These are phyloP conservation scores for Grantiella picta DNA, from an alignment of 2,113 vertebrate species.

Conservation along the genomic window DNA sequence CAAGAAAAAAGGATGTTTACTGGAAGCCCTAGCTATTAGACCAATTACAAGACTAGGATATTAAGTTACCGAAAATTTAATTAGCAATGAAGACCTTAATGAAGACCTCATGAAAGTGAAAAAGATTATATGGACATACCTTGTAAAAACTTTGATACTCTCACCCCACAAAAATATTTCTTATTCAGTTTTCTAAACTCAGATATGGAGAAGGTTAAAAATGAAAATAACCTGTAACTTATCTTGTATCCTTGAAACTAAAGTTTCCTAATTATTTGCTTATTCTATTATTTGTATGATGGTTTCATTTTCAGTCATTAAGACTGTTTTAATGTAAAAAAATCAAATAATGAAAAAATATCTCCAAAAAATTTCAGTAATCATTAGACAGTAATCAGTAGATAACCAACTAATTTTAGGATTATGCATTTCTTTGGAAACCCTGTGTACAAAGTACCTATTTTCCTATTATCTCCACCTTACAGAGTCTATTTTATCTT, in stretches of 20 bases:
- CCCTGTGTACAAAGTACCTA: background rate
- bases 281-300: background rate
- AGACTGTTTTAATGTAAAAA: background rate
- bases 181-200: background rate
- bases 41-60: background rate
- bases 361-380: background rate
- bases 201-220: background rate
- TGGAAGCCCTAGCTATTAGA: background rate
- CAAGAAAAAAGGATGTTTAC: background rate
- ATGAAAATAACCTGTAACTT: background rate
- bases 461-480: background rate
- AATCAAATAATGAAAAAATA: background rate
- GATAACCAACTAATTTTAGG: background rate
- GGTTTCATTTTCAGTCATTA: background rate
- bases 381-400: background rate
- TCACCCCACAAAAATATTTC: background rate
- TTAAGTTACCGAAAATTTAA: background rate
- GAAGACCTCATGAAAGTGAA: background rate
- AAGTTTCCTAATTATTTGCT: background rate
- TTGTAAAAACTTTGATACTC: background rate
- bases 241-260: background rate
- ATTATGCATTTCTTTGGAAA: background rate
- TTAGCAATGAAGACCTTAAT: background rate
- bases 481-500: background rate
- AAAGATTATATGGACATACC: background rate